phyloP scores from a whole-genome alignment of 2,888 invertebrate species.

The Clostera curtula region DNA sequence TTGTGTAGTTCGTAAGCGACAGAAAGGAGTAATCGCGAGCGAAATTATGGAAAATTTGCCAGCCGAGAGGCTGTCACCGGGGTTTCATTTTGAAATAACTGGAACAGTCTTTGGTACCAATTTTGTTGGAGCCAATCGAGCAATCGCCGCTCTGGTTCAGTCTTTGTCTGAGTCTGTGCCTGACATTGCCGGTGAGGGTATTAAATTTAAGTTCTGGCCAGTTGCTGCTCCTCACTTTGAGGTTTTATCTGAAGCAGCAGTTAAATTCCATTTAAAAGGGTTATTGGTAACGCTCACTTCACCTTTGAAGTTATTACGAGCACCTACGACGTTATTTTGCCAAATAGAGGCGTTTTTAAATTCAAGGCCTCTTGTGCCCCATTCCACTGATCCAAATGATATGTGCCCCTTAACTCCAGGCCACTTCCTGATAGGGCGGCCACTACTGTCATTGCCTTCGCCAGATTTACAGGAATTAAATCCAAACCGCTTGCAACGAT shows the following conservation, averaged over 20 bases:
- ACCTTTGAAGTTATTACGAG: slow-evolving; percentile 5
- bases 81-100: slow-evolving; percentile 1
- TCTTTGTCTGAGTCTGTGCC: too few species aligned
- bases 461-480: slow-evolving; percentile 2
- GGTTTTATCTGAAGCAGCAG: slow-evolving; percentile 1
- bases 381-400: not conserved
- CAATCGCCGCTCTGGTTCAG: too few species aligned
- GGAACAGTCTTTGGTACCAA: slow-evolving; percentile 2
- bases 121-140: slow-evolving; percentile 1
- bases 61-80: not conserved
- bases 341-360: slow-evolving; percentile 1
- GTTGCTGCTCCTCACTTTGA: not conserved
- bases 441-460: slow-evolving; percentile 6
- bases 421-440: slow-evolving; percentile 10
- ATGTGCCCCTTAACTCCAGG: slow-evolving; percentile 3
- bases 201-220: slow-evolving; percentile 1
- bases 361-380: not conserved
- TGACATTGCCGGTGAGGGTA: not conserved
- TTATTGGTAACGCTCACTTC: slow-evolving; percentile 1
- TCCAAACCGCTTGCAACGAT: slow-evolving; percentile 4
- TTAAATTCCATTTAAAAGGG: slow-evolving; percentile 1
- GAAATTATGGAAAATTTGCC: slow-evolving; percentile 6
- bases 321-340: slow-evolving; percentile 2
- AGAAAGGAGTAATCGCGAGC: slow-evolving; percentile 3
- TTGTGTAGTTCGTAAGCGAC: slow-evolving; percentile 1